Evolutionary conservation across 2,888 invertebrate genomes (phyloP), one percentile per base, ranked within the genome.

Genomic region (Andrena bicolor): DNA sequence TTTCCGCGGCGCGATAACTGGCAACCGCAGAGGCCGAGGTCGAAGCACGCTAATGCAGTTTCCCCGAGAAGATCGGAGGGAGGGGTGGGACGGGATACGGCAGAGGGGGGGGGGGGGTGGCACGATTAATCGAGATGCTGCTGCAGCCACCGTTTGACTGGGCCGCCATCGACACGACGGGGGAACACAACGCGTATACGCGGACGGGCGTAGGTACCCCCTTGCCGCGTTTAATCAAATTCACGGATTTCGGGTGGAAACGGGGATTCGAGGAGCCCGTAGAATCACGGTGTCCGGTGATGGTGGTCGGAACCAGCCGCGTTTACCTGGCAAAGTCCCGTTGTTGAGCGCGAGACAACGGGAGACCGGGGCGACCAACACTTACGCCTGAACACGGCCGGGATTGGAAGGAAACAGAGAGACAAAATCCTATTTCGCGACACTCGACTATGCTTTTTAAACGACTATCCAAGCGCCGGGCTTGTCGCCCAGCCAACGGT

Each of bases 271-370:
- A 53, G 61, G 61, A 30, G 61, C 48, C 20, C 20, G 30, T 28
- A 23, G 58, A 65, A 79, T 74, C 53, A 73, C 61, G 65, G 53
- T 23, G 53, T 20, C 61, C 13, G 49, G n/a, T 1, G 76, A 64
- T 69, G 58, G 35, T 26, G 16, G 69, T 58, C 20, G 73, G 41
- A 69, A 82, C 58, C 41, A 28, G 72, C 70, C 20, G 63, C 77
- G 76, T 80, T 83, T 84, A 61, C 58, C 71, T 71, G 79, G 75
- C 68, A 82, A 82, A 86, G 64, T 80, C 58, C 84, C 64, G 61
- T 7, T 53, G 71, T 26, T 23, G 56, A 23, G 56, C 32, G 26
- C 26, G 63, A 28, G 63, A 13, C 35, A 51, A 13, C 28, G 48
- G 10, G 60, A 30, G n/a, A n/a, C 60, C 16, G 32, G 20, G 26